These are phyloP conservation scores for Rhagophthalmus giganteus DNA, from an alignment of 2,888 invertebrate species.

Conservation along the genomic window DNA sequence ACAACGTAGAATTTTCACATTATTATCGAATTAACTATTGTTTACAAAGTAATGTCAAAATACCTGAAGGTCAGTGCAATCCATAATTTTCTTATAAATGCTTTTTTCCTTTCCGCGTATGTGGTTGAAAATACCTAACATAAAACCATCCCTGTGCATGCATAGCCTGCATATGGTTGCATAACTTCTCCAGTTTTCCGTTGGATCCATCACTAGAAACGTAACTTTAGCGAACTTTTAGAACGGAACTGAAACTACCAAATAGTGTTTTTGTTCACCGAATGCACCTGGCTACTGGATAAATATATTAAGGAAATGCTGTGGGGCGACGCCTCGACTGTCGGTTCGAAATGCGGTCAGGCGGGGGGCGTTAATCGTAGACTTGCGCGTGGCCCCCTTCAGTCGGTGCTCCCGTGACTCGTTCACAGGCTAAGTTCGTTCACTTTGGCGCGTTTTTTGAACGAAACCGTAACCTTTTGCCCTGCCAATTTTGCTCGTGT, in stretches of 20 bases:
- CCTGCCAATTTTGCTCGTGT: no score
- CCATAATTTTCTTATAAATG: slow-evolving; percentile 55
- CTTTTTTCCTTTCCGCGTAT: slow-evolving; percentile 54
- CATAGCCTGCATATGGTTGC: slow-evolving; percentile 70
- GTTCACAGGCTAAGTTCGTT: slow-evolving; percentile 33
- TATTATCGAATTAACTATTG: no score
- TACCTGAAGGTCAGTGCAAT: slow-evolving; percentile 56
- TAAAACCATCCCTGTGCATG: slow-evolving; percentile 64
- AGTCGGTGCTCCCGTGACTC: slow-evolving; percentile 45
- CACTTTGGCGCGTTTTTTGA: slow-evolving; percentile 45
- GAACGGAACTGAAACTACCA: slow-evolving; percentile 8
- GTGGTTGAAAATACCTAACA: slow-evolving; percentile 66
- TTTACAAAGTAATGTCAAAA: slow-evolving; percentile 33
- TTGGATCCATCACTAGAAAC: slow-evolving; percentile 44
- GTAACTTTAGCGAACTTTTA: slow-evolving; percentile 3
- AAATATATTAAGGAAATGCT: slow-evolving; percentile 36
- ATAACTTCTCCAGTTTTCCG: slow-evolving; percentile 61
- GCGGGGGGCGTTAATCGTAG: slow-evolving; percentile 54
- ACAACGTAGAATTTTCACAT: no score
- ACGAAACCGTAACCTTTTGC: slow-evolving; percentile 7
- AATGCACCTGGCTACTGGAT: slow-evolving; percentile 39
- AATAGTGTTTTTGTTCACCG: slow-evolving; percentile 25
- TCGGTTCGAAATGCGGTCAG: slow-evolving; percentile 59
- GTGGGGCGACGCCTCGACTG: slow-evolving; percentile 60
- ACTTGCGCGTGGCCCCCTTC: slow-evolving; percentile 55